These are phyloP conservation scores for Lacanobia oleracea DNA, from an alignment of 2,888 invertebrate species.

Conservation along the genomic window DNA sequence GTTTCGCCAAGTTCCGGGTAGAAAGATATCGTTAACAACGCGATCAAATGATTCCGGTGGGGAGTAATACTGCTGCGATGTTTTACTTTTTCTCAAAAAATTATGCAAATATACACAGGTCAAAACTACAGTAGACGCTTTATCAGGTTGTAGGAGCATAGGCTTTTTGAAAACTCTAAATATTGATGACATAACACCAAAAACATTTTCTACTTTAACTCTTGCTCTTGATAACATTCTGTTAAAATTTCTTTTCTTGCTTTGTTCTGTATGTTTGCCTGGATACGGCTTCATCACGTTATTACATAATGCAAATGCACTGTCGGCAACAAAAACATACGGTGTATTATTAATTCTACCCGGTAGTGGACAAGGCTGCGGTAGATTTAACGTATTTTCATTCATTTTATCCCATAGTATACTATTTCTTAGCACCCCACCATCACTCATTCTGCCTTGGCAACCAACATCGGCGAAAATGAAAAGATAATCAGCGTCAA, in stretches of 20 bases:
- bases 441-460: neutral
- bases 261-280: neutral
- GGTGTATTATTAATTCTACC: neutral
- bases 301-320: too few relatives aligned
- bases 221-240: neutral
- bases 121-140: neutral
- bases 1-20: conserved; percentile 2
- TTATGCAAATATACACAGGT: too few relatives aligned
- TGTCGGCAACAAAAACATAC: neutral
- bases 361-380: neutral
- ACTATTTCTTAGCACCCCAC: neutral
- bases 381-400: neutral
- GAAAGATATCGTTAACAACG: conserved; percentile 2
- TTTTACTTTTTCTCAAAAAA: neutral
- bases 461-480: neutral
- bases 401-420: neutral
- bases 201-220: neutral
- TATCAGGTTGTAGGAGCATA: conserved; percentile 1
- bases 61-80: neutral
- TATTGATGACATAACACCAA: neutral
- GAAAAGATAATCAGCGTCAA: neutral
- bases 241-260: conserved; percentile 5
- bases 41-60: conserved; percentile 8
- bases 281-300: neutral
- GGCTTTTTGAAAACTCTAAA: conserved; percentile 10